Conservation (phyloP, 2,888 invertebrate genomes). For the Luperina nickerlii region DNA sequence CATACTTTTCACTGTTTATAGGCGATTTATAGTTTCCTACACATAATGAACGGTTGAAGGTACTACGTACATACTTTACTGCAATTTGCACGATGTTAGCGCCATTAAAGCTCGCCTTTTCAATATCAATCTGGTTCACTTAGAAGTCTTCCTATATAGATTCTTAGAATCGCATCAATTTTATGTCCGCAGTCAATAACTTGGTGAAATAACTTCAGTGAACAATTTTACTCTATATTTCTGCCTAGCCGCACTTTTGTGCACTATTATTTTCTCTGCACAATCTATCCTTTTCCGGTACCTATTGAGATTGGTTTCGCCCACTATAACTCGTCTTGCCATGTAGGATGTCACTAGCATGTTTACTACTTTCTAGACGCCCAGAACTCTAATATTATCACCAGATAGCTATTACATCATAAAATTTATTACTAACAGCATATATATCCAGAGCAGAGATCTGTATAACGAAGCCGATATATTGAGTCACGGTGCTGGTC, state of each 20-base stretch:
- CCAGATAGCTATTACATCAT: slow-evolving; percentile 1
- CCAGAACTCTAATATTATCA: slow-evolving; percentile 3
- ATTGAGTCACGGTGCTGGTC: slow-evolving; percentile 69
- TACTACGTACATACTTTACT: slow-evolving; percentile 68
- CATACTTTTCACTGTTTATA: slow-evolving; percentile 74
- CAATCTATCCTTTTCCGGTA: slow-evolving; percentile 14
- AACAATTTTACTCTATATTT: slow-evolving; percentile 36
- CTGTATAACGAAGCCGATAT: slow-evolving; percentile 60
- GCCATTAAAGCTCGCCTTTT: slow-evolving; percentile 64
- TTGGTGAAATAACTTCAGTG: slow-evolving; percentile 44
- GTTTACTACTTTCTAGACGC: neutral
- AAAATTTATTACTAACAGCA: slow-evolving; percentile 32
- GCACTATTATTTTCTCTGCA: slow-evolving; percentile 8
- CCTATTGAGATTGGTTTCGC: slow-evolving; percentile 6
- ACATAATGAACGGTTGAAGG: slow-evolving; percentile 74
- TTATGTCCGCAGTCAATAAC: slow-evolving; percentile 53
- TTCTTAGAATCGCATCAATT: slow-evolving; percentile 58
- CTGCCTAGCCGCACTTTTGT: slow-evolving; percentile 7
- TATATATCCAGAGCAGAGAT: slow-evolving; percentile 31
- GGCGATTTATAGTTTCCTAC: slow-evolving; percentile 78
- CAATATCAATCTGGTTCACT: slow-evolving; percentile 68
- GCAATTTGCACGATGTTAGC: slow-evolving; percentile 69
- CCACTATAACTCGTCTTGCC: neutral
- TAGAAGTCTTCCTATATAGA: slow-evolving; percentile 59
- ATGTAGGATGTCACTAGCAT: neutral